These are phyloP conservation scores for Hexactinellida sp. DNA, from an alignment of 37 sponge, comb jelly and placozoan genomes.

Conservation along the genomic window DNA sequence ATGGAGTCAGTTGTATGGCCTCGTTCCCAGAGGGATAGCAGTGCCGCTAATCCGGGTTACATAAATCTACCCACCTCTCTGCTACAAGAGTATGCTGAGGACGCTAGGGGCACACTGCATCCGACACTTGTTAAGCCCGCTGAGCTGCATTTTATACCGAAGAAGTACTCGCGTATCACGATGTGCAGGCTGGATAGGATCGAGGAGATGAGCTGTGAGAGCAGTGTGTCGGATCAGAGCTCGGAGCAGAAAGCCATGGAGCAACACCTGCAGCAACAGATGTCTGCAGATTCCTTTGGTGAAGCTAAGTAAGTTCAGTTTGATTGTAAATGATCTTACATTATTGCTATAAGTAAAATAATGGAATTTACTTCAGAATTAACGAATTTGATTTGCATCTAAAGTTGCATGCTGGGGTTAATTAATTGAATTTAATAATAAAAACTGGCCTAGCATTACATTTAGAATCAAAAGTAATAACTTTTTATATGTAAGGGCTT, in stretches of 20 bases:
- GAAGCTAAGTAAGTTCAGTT: background rate
- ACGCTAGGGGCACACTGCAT: background rate
- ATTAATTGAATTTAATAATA: too few species aligned
- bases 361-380: too few species aligned
- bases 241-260: background rate
- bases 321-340: too few species aligned
- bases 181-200: background rate
- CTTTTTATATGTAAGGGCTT: too few species aligned
- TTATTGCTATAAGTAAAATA: too few species aligned
- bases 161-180: background rate
- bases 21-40: background rate
- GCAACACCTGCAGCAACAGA: background rate
- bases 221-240: background rate
- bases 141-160: background rate
- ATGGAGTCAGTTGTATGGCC: background rate
- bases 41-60: background rate
- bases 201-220: conserved; percentile 11
- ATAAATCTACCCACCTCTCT: background rate
- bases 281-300: background rate
- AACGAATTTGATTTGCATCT: too few species aligned
- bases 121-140: background rate
- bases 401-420: too few species aligned
- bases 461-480: too few species aligned
- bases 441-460: too few species aligned
- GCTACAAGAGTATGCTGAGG: background rate